These are phyloP conservation scores for Megaustenia siamemsis DNA, from an alignment of 2,888 invertebrate genomes.

Conservation along the genomic window DNA sequence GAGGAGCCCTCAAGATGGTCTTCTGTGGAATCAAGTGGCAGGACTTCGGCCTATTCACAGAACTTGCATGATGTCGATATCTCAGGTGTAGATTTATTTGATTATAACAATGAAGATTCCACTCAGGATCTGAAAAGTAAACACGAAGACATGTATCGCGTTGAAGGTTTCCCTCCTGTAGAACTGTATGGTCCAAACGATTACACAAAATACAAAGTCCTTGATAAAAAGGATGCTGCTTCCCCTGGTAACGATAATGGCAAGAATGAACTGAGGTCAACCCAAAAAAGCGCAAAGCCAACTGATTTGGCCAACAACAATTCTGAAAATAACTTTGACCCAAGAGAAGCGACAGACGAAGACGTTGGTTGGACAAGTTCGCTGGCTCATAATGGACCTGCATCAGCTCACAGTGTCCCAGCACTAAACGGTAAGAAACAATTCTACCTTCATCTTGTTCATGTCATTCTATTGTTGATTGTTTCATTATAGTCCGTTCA, in stretches of 20 bases:
- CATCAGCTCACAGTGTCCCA: not conserved
- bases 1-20: not conserved
- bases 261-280: not conserved
- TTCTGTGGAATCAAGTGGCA: not conserved
- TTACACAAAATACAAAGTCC: not conserved
- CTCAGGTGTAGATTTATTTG: not conserved
- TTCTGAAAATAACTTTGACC: not conserved
- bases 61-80: not conserved
- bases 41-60: not conserved
- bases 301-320: not conserved
- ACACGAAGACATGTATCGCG: not conserved
- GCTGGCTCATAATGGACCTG: not conserved
- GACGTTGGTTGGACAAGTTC: not conserved
- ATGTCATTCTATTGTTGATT: too few species aligned
- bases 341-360: not conserved
- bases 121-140: not conserved
- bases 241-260: not conserved
- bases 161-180: not conserved
- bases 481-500: too few species aligned
- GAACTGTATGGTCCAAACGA: not conserved
- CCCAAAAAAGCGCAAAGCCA: too few species aligned
- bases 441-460: too few species aligned
- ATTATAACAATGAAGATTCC: not conserved
- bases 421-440: not conserved
- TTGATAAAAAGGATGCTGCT: too few species aligned